These are phyloP conservation scores for Meloidogyne chitwoodi DNA, from an alignment of 1,140 invertebrate genomes.

Conservation along the genomic window DNA sequence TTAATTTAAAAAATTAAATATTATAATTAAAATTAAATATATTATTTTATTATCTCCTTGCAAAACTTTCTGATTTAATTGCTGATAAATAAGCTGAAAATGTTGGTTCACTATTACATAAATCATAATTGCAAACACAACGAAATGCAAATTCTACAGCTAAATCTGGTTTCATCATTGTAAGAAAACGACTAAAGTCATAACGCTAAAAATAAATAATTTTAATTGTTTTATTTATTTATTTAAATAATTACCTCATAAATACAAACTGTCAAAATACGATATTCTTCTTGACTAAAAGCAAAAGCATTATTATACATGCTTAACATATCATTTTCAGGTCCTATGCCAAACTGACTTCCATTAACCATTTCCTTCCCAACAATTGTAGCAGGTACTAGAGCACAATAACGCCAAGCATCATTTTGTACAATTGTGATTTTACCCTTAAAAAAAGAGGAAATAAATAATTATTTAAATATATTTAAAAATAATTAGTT, in stretches of 20 bases:
- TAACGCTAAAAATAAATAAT: conserved; percentile 14
- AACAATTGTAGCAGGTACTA: conserved; percentile 25
- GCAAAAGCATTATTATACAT: conserved; percentile 27
- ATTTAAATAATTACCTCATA: conserved; percentile 25
- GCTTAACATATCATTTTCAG: conserved; percentile 23
- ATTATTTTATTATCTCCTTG: conserved; percentile 13
- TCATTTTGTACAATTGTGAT: conserved; percentile 25
- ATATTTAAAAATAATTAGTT: background rate
- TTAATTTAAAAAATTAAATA: background rate
- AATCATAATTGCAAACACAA: conserved; percentile 38
- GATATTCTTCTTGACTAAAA: conserved; percentile 21
- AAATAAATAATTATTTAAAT: background rate
- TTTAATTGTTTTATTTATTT: background rate
- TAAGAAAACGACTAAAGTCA: conserved; percentile 25
- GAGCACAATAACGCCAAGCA: conserved; percentile 28
- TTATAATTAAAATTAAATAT: background rate
- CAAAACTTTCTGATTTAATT: conserved; percentile 26
- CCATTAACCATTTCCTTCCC: conserved; percentile 25
- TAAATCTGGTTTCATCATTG: conserved; percentile 13
- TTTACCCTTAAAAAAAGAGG: conserved; percentile 21
- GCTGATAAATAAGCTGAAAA: conserved; percentile 27
- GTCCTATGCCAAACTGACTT: conserved; percentile 33
- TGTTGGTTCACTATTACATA: conserved; percentile 35
- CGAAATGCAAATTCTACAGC: conserved; percentile 33
- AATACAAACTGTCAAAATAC: conserved; percentile 32